Base-by-base conservation (phyloP, 2,113 vertebrate species). In the Corythornis cristatus region DNA sequence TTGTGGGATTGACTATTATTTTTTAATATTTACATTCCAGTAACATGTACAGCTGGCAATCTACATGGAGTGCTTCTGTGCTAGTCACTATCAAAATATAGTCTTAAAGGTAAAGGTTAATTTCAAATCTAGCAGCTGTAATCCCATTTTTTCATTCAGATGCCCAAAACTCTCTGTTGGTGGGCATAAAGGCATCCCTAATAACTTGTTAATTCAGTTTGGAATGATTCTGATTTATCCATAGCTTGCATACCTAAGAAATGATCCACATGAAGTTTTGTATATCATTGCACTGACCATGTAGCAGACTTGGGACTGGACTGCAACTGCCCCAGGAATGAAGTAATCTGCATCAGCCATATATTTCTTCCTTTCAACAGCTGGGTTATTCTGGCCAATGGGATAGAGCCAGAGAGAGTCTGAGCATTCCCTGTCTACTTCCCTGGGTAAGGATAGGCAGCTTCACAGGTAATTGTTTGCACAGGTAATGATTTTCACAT, bases 61-160 rank as follows among this genome's bases (percentile, higher is more conserved):
- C 19, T 90, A 53, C 35, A 67, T 53, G 57, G 26, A 28, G 31
- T 86, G 73, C n/a, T 70, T 51, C 61, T 92, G 57, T 37, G 40
- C 45, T 93, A 82, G 70, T 50, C 66, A 51, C 77, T 92, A 79
- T 66, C 62, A 94, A 94, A 95, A 93, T 60, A 86, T 3, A 84
- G 25, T 12, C 73, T 67, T 78, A 92, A 73, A 93, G 50, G 77
- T 73, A 50, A 51, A 51, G 6, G 25, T 51, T 84, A 61, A 79
- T 89, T 94, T 90, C 29, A 82, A 85, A 33, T 79, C 62, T 83
- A 73, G 83, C 54, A 68, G 65, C 66, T 84, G 62, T 56, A 92
- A 89, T 73, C 90, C 50, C 37, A 51, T 66, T 68, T 26, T 82
- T 61, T 72, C 33, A n/a, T 75, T 93, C 81, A 73, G 45, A 73